Conservation (phyloP, 2,797 vertebrate genomes). For the Miichthys miiuy region DNA sequence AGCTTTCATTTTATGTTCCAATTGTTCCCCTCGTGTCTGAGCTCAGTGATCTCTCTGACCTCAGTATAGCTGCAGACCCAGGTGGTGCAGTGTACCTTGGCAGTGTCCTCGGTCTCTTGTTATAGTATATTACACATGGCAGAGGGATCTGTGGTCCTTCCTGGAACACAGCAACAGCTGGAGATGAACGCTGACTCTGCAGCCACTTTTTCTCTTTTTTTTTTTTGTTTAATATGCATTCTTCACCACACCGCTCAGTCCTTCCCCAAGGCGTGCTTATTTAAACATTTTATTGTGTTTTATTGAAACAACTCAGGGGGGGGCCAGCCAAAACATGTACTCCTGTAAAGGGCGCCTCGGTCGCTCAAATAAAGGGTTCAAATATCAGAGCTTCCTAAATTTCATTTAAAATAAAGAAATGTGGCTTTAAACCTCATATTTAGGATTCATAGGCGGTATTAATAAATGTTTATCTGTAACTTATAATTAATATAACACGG, state of each 20-base stretch:
- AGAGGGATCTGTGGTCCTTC: conserved; percentile 65
- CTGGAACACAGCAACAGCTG: conserved; percentile 82
- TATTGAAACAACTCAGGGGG: conserved; percentile 40
- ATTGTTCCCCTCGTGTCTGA: background rate
- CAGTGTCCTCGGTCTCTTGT: conserved; percentile 77
- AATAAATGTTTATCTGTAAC: too few relatives aligned
- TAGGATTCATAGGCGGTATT: background rate
- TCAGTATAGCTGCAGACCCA: conserved; percentile 42
- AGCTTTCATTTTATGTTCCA: conserved; percentile 5
- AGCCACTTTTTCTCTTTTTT: conserved; percentile 59
- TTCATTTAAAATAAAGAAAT: background rate
- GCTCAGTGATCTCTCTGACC: conserved; percentile 69
- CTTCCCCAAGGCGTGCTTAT: conserved; percentile 37
- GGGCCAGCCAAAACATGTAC: conserved; percentile 23
- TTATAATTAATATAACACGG: background rate
- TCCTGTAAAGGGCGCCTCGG: background rate
- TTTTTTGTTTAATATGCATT: conserved; percentile 42
- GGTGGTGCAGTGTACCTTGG: conserved; percentile 85
- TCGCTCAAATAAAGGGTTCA: background rate
- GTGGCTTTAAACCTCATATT: background rate
- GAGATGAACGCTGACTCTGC: conserved; percentile 76
- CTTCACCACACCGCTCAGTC: conserved; percentile 9
- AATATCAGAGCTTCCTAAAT: background rate
- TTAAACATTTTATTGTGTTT: conserved; percentile 52
- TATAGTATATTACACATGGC: conserved; percentile 79